These are phyloP conservation scores for Synodontis membranacea DNA, from an alignment of 2,113 vertebrate species.

Conservation along the genomic window DNA sequence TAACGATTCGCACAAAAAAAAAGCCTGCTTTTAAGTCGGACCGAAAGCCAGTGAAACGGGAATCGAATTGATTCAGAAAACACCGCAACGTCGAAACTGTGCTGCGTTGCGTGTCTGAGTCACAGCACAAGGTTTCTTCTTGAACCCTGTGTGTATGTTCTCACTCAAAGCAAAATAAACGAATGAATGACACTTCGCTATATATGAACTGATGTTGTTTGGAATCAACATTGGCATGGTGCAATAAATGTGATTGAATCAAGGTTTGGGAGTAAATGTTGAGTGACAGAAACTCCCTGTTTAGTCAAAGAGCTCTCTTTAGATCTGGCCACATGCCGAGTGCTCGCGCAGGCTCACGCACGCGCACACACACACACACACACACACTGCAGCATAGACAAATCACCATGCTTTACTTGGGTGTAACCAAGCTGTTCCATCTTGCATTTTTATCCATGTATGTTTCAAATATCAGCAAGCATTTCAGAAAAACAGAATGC, in stretches of 20 bases:
- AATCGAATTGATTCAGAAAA: neutral
- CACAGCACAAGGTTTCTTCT: neutral
- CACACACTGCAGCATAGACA: neutral
- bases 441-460: neutral
- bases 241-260: constrained; percentile 25
- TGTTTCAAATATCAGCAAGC: neutral
- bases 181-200: constrained; percentile 38
- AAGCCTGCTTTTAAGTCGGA: neutral
- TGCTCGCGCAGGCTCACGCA: neutral
- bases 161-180: constrained; percentile 9
- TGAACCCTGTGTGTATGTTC: neutral
- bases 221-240: constrained; percentile 28
- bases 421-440: neutral
- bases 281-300: constrained; percentile 17
- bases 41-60: neutral
- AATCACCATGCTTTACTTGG: neutral
- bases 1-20: neutral
- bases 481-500: neutral
- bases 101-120: neutral
- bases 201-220: constrained; percentile 35
- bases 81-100: neutral
- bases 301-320: constrained; percentile 6
- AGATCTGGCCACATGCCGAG: neutral
- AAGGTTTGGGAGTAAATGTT: constrained; percentile 35
- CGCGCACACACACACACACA: neutral